Conservation (phyloP, 2,888 invertebrate species). For the Apamea monoglypha region DNA sequence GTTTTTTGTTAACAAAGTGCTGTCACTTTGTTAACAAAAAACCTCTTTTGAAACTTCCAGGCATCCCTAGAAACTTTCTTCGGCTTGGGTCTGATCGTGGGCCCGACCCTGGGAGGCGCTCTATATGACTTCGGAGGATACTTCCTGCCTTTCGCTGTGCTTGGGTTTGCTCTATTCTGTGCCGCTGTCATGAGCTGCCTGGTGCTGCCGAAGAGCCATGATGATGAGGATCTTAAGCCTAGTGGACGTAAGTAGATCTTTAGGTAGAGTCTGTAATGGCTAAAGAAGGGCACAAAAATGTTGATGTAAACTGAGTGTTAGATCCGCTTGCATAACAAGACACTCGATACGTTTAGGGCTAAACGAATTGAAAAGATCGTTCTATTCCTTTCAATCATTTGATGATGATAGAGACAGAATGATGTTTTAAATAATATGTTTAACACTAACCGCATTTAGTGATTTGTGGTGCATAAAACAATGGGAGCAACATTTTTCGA, state of each 20-base stretch:
- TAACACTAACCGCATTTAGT: neutral
- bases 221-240: slow-evolving; percentile 90
- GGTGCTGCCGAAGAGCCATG: slow-evolving; percentile 92
- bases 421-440: neutral
- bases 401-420: neutral
- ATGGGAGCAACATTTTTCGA: neutral
- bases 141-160: slow-evolving; percentile 94
- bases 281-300: neutral
- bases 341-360: neutral
- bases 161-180: slow-evolving; percentile 94
- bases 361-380: neutral
- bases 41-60: slow-evolving; percentile 77
- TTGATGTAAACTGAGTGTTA: neutral
- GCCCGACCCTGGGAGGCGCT: slow-evolving; percentile 97
- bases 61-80: slow-evolving; percentile 96
- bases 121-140: slow-evolving; percentile 95
- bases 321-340: neutral
- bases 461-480: neutral
- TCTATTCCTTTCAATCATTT: neutral
- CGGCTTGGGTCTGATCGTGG: slow-evolving; percentile 96
- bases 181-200: slow-evolving; percentile 94
- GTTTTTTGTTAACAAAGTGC: too few relatives aligned
- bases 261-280: too few relatives aligned
- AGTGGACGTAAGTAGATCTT: slow-evolving; percentile 90
- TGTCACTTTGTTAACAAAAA: neutral